These are phyloP conservation scores for Octodonta nipae DNA, from an alignment of 2,888 invertebrate species.

Conservation along the genomic window DNA sequence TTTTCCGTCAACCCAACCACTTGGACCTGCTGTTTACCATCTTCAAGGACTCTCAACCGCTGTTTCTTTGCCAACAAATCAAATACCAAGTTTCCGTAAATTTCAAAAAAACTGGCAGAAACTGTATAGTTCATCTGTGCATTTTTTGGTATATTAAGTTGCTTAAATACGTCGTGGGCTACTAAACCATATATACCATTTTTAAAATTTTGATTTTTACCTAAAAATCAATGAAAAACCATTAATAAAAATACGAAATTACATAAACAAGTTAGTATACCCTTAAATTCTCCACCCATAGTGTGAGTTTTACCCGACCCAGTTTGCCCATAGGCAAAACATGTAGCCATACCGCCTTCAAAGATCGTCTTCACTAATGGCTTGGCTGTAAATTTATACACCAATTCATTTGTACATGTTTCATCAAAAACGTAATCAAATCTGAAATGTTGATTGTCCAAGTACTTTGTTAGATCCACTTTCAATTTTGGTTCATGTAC, in stretches of 20 bases:
- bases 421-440: constrained; percentile 99
- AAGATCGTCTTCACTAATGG: constrained; percentile 96
- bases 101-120: constrained; percentile 95
- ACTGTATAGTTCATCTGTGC: constrained; percentile 73
- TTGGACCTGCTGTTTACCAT: constrained; percentile 94
- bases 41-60: constrained; percentile 87
- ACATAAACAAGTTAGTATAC: too few species aligned
- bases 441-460: constrained; percentile 94
- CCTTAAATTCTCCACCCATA: constrained; percentile 96
- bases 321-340: constrained; percentile 99
- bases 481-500: constrained; percentile 88
- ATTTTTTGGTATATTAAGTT: constrained; percentile 50
- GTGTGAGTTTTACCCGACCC: constrained; percentile 96
- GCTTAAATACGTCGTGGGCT: constrained; percentile 79
- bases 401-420: constrained; percentile 82
- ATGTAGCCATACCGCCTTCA: constrained; percentile 98
- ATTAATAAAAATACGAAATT: not conserved
- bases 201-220: constrained; percentile 57
- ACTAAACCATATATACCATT: constrained; percentile 97
- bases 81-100: constrained; percentile 92
- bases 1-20: constrained; percentile 91
- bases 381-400: constrained; percentile 97
- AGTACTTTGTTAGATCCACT: constrained; percentile 94
- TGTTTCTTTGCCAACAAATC: constrained; percentile 82
- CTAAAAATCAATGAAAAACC: constrained; percentile 10